A percentile compares a stretch with the other conserved stretches of the same genome.
Conservation (phyloP, 92 coral and sea anemone genomes). For the Zoanthus sansibaricus region DNA sequence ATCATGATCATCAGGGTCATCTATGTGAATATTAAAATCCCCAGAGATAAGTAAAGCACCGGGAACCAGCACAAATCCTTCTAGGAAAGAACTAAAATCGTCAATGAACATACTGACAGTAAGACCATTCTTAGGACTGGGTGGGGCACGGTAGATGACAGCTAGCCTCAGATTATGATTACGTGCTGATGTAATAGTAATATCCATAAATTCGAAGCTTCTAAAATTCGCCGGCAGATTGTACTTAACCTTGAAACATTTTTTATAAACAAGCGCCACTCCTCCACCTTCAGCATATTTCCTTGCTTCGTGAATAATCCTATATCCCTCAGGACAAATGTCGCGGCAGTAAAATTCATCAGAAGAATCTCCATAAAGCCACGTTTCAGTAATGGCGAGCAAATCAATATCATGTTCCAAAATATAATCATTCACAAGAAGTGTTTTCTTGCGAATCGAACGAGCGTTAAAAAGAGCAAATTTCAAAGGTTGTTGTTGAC, state of each 20-base stretch:
- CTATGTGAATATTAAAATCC: too few relatives aligned
- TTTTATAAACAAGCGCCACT: background rate
- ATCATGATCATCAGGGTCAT: background rate
- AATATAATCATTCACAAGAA: conserved; percentile 40
- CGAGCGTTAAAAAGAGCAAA: background rate
- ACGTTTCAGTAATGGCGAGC: background rate
- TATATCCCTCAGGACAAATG: background rate
- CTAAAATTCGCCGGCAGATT: conserved; percentile 32
- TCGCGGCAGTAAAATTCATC: too few relatives aligned
- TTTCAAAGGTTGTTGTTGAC: background rate
- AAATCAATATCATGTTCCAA: conserved; percentile 53
- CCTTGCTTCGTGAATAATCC: conserved; percentile 21
- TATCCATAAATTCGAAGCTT: background rate
- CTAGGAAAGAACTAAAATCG: too few relatives aligned
- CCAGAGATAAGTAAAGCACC: too few relatives aligned
- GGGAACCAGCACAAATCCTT: too few relatives aligned
- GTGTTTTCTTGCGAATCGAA: conserved; percentile 44
- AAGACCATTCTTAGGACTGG: conserved; percentile 41
- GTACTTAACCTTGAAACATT: conserved; percentile 9
- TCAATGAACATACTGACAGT: background rate
- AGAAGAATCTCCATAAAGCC: too few relatives aligned
- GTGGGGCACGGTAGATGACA: conserved; percentile 41
- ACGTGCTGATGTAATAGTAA: conserved; percentile 3
- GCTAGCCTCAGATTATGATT: conserved; percentile 53
- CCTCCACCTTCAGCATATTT: background rate